Evolutionary conservation across 2,797 vertebrate genomes (phyloP).

Genomic region (Sebastes aleutianus): DNA sequence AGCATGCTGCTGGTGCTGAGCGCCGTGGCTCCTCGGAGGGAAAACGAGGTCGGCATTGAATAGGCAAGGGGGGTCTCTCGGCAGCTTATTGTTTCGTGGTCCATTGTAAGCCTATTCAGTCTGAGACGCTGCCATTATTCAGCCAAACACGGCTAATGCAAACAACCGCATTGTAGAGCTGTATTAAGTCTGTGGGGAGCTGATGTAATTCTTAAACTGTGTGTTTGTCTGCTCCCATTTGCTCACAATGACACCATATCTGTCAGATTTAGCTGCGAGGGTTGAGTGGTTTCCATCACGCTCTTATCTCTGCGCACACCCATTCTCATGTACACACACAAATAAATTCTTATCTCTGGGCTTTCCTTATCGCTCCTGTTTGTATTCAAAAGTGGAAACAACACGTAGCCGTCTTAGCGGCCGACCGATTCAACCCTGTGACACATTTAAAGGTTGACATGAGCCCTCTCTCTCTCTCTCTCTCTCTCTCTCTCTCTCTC

Average conservation of each 20-base stretch:
- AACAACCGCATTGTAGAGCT: slow-evolving; percentile 49
- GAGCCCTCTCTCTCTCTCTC: background rate
- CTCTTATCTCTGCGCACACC: slow-evolving; percentile 69
- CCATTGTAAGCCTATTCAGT: slow-evolving; percentile 47
- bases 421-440: slow-evolving; percentile 43
- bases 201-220: slow-evolving; percentile 38
- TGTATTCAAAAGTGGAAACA: slow-evolving; percentile 56
- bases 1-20: background rate
- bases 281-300: slow-evolving; percentile 70
- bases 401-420: slow-evolving; percentile 56
- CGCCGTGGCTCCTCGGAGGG: slow-evolving; percentile 14
- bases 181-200: slow-evolving; percentile 47
- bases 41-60: slow-evolving; percentile 42
- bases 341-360: slow-evolving; percentile 45
- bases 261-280: slow-evolving; percentile 63
- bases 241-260: slow-evolving; percentile 57
- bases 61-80: slow-evolving; percentile 6
- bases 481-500: background rate
- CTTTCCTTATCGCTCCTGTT: slow-evolving; percentile 59
- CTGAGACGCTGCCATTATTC: slow-evolving; percentile 38
- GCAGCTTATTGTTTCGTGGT: slow-evolving; percentile 47
- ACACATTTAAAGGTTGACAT: slow-evolving; percentile 51
- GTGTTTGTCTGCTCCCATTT: slow-evolving; percentile 40
- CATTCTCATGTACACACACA: slow-evolving; percentile 14
- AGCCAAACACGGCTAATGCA: slow-evolving; percentile 54